These are phyloP conservation scores for Thereva nobilitata DNA, from an alignment of 2,888 invertebrate species.

Conservation along the genomic window DNA sequence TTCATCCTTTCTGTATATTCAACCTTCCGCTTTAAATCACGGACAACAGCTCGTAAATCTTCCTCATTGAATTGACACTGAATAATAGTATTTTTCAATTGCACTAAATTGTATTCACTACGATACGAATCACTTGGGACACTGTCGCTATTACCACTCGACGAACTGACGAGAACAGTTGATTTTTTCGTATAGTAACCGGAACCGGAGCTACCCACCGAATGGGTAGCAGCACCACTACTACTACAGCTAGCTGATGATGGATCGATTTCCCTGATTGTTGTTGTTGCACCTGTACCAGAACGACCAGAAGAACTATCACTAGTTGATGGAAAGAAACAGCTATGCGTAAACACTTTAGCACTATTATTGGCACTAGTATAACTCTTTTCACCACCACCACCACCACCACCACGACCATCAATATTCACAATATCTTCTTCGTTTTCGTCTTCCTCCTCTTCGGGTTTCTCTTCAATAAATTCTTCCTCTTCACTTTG, in stretches of 20 bases:
- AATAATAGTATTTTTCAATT: conserved; percentile 57
- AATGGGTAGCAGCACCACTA: no score
- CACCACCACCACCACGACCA: not conserved
- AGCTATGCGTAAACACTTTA: not conserved
- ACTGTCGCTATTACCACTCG: conserved; percentile 11
- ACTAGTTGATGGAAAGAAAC: conserved; percentile 20
- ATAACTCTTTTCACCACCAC: conserved; percentile 5
- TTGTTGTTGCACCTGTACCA: conserved; percentile 47
- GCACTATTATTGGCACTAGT: not conserved
- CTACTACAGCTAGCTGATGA: no score
- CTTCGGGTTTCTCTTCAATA: not conserved
- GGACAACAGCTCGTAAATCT: conserved; percentile 55
- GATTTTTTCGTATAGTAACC: conserved; percentile 13
- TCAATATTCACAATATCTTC: not conserved
- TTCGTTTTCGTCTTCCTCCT: not conserved
- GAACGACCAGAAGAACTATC: conserved; percentile 40
- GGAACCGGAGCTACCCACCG: conserved; percentile 7
- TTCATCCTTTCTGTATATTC: conserved; percentile 59
- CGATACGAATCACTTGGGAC: not conserved
- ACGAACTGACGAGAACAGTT: not conserved
- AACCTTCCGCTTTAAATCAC: conserved; percentile 57
- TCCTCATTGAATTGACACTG: conserved; percentile 58
- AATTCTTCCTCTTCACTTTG: conserved; percentile 23
- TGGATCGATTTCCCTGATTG: conserved; percentile 54
- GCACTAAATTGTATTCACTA: conserved; percentile 56